Evolutionary conservation across 2,113 vertebrate species (phyloP), one percentile per base, ranked within the genome.

Genomic region (Philantomba maxwellii): DNA sequence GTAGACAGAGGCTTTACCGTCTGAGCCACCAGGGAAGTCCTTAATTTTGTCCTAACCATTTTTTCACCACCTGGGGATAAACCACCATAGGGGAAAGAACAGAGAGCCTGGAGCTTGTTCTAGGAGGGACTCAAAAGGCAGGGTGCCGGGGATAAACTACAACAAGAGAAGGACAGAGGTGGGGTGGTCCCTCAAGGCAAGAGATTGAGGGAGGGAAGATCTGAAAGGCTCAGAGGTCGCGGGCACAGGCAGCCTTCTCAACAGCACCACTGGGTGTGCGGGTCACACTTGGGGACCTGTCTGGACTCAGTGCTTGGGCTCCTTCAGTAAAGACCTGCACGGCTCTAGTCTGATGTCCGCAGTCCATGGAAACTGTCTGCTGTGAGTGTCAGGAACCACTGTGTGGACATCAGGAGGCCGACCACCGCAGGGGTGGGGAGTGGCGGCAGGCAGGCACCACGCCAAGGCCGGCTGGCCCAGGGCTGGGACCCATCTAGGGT

Each of bases 301-400:
- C 77, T 30, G 33, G 43, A 60, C 36, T 28, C 30, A 1, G 6
- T 0, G 39, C 33, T 64, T 0, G 10, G 25, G 55, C 49, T 28
- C 39, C 64, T 33, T 30, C 13, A 0, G 4, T 3, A 2, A 36
- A 51, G 78, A 55, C 39, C 57, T 8, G 53, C 3, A n/a, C 3
- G 1, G 0, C 21, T 60, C 83, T 15, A 15, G 25, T 0, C 15
- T 1, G 6, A 84, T 1, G 4, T 47, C 45, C 55, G 36, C 8
- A 23, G 2, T 0, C 25, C 2, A 0, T 10, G 25, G 33, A n/a
- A 11, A 39, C 66, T 2, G 12, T 2, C 14, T 1, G 4, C 43
- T 3, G 3, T 1, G 55, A 28, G 12, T 21, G 30, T 78, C 5
- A 10, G 83, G 13, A 16, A 49, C 2, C 14, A 3, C 64, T 9